Evolutionary conservation across 2,113 vertebrate species (phyloP), one percentile per base, ranked within the genome.

Genomic region (Sphaerodactylus townsendi): DNA sequence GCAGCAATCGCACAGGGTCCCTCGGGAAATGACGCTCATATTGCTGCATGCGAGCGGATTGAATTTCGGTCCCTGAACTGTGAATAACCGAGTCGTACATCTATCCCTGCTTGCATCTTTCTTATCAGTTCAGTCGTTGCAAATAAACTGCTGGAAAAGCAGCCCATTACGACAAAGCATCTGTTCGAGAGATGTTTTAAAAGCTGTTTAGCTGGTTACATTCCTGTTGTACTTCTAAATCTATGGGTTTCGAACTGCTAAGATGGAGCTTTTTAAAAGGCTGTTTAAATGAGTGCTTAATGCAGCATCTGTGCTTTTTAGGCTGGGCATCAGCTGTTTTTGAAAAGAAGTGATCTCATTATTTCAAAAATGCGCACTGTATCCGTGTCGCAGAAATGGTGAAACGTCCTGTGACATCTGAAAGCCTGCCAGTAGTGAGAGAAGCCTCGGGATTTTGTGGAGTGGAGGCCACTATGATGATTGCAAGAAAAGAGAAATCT

Each of bases 101-200:
- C 88, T 39, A 10, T 84, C 37, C 71, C 86, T 88, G 87, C 86
- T 79, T 50, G 79, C 79, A 48, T 50, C 70, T 73, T 70, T 44
- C 76, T 92, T 28, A 59, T 83, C 64, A 2, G 0, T 39, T 48
- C 90, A 59, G 68, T 82, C 33, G 77, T 21, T 79, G 77, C 33
- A 82, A 83, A 89, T 91, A 88, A 83, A 68, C 91, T 90, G 73
- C 70, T 77, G 19, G 33, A 56, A 89, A 85, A 84, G 59, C 85
- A 87, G 79, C 35, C 23, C n/a, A 28, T 0, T 59, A 77, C 71
- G n/a, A 17, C 10, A 86, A 82, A 88, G 74, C 1, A 86, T 11
- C 13, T 28, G 77, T 65, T 90, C 28, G 56, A 17, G 25, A 2
- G 10, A n/a, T 46, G 25, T 69, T 70, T 19, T 37, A 39, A n/a